Percentiles rank a stretch among this genome's conserved stretches.
Conservation (phyloP, 2,113 vertebrate species). For the Bos indicus region DNA sequence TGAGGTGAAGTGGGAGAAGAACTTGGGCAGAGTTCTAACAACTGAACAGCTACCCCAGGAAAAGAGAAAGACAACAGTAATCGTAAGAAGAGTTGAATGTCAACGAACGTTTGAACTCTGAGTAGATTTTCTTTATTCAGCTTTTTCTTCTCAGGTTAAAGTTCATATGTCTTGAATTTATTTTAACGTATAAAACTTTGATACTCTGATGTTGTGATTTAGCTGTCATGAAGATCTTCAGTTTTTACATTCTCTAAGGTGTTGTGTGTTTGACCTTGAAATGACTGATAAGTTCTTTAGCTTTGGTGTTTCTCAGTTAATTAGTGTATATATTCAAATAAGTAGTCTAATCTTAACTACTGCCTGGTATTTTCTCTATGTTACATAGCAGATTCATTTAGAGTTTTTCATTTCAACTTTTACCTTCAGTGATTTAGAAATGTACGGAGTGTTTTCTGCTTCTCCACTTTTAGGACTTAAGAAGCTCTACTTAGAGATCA, state of each 20-base stretch:
- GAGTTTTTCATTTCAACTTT: conserved; percentile 17
- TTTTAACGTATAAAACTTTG: neutral
- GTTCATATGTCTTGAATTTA: neutral
- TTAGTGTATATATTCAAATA: neutral
- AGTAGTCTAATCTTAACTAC: neutral
- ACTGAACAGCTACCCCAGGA: neutral
- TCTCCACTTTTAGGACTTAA: neutral
- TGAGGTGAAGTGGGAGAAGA: neutral
- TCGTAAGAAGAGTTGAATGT: neutral
- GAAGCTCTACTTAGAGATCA: neutral
- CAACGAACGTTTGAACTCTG: neutral
- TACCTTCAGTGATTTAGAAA: neutral
- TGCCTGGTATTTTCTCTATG: neutral
- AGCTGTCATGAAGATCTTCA: neutral
- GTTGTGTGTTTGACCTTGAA: neutral
- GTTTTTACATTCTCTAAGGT: neutral
- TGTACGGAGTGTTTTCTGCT: neutral
- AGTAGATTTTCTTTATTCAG: neutral
- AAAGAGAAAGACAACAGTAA: neutral
- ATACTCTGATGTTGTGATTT: neutral
- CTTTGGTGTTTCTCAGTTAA: neutral
- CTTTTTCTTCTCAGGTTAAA: neutral
- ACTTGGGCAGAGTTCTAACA: neutral
- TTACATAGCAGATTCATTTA: neutral
- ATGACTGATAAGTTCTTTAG: neutral